Evolutionary conservation across 2,113 vertebrate genomes (phyloP).

Genomic region (Ovis aries): DNA sequence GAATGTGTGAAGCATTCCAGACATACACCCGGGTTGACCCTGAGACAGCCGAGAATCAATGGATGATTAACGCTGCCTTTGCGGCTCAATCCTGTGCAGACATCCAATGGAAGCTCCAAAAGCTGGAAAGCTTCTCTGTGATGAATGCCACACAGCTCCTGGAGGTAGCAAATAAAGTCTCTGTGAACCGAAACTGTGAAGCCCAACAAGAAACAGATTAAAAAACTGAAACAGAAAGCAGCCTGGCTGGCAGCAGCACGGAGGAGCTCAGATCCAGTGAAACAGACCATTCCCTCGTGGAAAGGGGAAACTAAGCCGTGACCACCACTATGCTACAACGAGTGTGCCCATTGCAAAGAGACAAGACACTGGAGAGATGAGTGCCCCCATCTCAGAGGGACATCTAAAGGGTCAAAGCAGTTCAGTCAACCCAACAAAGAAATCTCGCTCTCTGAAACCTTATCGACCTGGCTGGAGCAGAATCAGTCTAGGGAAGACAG

Average conservation of each 20-base stretch:
- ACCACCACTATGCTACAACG: not conserved
- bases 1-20: not conserved
- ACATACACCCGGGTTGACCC: not conserved
- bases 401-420: not conserved
- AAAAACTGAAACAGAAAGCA: not conserved
- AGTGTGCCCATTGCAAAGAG: not conserved
- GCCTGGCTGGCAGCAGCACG: not conserved
- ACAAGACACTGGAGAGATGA: not conserved
- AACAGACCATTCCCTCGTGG: accelerated
- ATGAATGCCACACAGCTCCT: not conserved
- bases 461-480: not conserved
- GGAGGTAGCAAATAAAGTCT: not conserved
- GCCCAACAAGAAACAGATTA: not conserved
- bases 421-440: not conserved
- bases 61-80: not conserved
- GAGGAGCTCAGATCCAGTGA: not conserved
- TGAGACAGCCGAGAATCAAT: not conserved
- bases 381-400: not conserved
- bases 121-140: not conserved
- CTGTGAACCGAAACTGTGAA: not conserved
- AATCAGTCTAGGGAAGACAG: not conserved
- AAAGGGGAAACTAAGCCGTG: not conserved
- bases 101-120: not conserved
- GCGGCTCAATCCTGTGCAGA: not conserved
- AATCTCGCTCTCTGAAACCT: not conserved